Base-by-base conservation (phyloP, 1,140 invertebrate genomes). In the Drosophila lowei region DNA sequence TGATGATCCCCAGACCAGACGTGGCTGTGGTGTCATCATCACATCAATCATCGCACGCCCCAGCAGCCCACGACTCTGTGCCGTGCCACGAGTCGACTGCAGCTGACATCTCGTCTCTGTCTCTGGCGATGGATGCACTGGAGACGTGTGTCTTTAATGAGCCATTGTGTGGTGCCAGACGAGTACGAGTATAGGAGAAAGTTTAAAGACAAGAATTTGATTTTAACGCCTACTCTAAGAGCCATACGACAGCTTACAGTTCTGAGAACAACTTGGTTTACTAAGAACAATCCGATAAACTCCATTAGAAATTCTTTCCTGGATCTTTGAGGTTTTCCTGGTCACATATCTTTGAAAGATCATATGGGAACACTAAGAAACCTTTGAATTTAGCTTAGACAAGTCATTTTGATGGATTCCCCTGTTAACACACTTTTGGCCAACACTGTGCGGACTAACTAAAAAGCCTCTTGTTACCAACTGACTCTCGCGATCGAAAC, bases 41-140 rank as follows among this genome's bases (percentile, higher is more conserved):
- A 73, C 78, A 81, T 81, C 79, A 81, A 81, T 81, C 78, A 81
- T 68, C 34, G 34, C 34, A 81, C 78, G 78, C 78, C 72, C 78
- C 73, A 47, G 30, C 63, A 15, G 28, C 50, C 34, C 34, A 38
- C 34, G 34, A 38, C 11, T 11, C 8, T 38, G n/a, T 21, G 28
- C 28, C 30, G 38, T 38, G 41, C 38, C 49, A 34, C 16, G 13
- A 53, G 41, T 30, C 11, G 63, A 68, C 15, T 49, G 65, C 44
- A 67, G 61, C 61, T 67, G 42, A 9, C 42, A 67, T 38, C 30
- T 28, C 25, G 34, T 38, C 34, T 38, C 34, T 11, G 34, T 38
- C 34, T 38, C 34, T 11, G 34, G 11, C 23, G 21, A n/a, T 42
- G 59, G 28, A 68, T 68, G 65, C 65, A 67, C 13, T 67, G 50